A percentile compares a stretch with the other conserved stretches of the same genome.
phyloP scores from a whole-genome alignment of 2,888 invertebrate genomes.

The Lottia gigantea region DNA sequence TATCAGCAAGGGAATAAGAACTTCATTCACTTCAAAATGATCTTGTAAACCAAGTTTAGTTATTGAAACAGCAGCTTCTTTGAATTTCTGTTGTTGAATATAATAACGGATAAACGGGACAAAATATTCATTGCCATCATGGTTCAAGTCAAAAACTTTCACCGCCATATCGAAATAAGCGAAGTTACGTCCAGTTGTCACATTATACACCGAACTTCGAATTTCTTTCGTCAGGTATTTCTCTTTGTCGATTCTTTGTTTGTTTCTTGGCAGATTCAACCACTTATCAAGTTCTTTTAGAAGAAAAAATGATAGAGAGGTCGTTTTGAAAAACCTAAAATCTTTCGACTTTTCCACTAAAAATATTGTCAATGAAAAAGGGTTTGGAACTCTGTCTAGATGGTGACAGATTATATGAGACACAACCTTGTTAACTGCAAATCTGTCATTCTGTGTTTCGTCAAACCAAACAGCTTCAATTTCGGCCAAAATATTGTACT shows the following conservation, averaged over 20 bases:
- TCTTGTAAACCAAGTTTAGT: conserved; percentile 51
- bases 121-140: conserved; percentile 48
- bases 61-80: conserved; percentile 53
- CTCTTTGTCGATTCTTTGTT: conserved; percentile 14
- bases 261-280: conserved; percentile 26
- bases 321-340: conserved; percentile 36
- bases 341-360: conserved; percentile 38
- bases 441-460: conserved; percentile 26
- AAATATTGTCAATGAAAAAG: conserved; percentile 35
- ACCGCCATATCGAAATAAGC: conserved; percentile 48
- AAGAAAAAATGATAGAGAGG: conserved; percentile 43
- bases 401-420: conserved; percentile 28
- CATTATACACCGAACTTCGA: conserved; percentile 36
- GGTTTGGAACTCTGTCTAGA: conserved; percentile 34
- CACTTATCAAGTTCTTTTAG: conserved; percentile 49
- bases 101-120: conserved; percentile 40
- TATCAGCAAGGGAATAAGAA: conserved; percentile 76
- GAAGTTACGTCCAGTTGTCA: conserved; percentile 44
- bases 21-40: conserved; percentile 52
- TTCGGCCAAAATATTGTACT: conserved; percentile 30
- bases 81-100: conserved; percentile 42
- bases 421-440: conserved; percentile 28
- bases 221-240: conserved; percentile 39
- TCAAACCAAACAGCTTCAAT: conserved; percentile 42
- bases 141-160: conserved; percentile 44